Evolutionary conservation across 2,113 vertebrate species (phyloP), one percentile per base, ranked within the genome.

Genomic region (Lasiurus borealis): DNA sequence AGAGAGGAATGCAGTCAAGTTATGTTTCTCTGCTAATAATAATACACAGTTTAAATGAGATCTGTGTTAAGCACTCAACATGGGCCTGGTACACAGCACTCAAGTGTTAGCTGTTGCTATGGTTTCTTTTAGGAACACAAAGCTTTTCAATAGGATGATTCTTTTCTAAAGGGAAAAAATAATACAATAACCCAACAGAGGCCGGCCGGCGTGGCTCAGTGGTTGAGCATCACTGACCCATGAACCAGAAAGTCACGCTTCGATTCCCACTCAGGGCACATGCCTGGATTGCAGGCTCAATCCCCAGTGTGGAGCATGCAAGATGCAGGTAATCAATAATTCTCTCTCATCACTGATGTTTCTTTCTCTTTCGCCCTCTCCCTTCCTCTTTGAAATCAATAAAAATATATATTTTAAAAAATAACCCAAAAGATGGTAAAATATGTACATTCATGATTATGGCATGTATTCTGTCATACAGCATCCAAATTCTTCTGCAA

Each of bases 91-190:
- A 66, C 78, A 91, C 1, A 19, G 72, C 44, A 36, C 48, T 68
- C 62, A 16, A 68, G 66, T n/a, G 44, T 64, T 85, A 66, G 52
- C 71, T 64, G 36, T 80, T 59, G 31, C n/a, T 50, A 6, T 16
- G 11, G 27, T 66, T 91, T 44, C 52, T 50, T 80, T 92, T 46
- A 77, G 19, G 54, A 36, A 73, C 36, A 46, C 3, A 57, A 50
- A 88, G 21, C 64, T 84, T 83, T 80, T 54, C 71, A 73, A 73
- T 73, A 88, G 2, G 16, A n/a, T 73, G 16, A 29, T 46, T 84
- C 48, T 94, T 75, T 85, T 89, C 40, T 27, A 57, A 59, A 52
- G 29, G 27, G n/a, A 19, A 96, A 46, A 76, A 73, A 44, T 94
- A 69, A 85, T 31, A 81, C 1, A n/a, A n/a, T 31, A 86, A 84